phyloP scores from a whole-genome alignment of 2,888 invertebrate genomes.

The Netelia melanura region DNA sequence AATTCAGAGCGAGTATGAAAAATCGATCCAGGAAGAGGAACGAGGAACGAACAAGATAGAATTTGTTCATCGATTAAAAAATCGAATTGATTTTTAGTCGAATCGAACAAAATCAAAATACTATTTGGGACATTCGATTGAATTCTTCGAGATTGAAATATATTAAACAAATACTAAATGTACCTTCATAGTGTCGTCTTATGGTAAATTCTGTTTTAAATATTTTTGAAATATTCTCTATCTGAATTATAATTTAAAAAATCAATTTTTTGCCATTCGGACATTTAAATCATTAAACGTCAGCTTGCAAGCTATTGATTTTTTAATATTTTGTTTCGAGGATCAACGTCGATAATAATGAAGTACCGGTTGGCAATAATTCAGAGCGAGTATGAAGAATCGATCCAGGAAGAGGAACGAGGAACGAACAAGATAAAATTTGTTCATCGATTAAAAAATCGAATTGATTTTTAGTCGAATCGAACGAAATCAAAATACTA shows the following conservation, averaged over 20 bases:
- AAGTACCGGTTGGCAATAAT: conserved; percentile 27
- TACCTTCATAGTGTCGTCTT: too few relatives aligned
- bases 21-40: neutral
- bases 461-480: neutral
- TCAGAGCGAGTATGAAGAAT: neutral
- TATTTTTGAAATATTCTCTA: too few relatives aligned
- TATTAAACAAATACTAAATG: too few relatives aligned
- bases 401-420: neutral
- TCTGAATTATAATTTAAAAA: too few relatives aligned
- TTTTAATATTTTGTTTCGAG: neutral
- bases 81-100: neutral
- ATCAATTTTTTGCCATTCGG: too few relatives aligned
- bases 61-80: too few relatives aligned
- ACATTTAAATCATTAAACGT: neutral
- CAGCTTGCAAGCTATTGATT: neutral
- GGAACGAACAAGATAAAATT: neutral
- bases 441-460: too few relatives aligned
- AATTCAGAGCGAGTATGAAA: conserved; percentile 1
- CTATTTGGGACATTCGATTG: neutral
- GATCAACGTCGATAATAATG: conserved; percentile 30
- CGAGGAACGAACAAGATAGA: neutral
- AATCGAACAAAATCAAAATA: neutral
- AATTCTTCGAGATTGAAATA: neutral
- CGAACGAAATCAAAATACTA: neutral
- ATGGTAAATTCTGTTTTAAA: neutral